These are phyloP conservation scores for Micronisus gabar DNA, from an alignment of 2,113 vertebrate genomes.

Conservation along the genomic window DNA sequence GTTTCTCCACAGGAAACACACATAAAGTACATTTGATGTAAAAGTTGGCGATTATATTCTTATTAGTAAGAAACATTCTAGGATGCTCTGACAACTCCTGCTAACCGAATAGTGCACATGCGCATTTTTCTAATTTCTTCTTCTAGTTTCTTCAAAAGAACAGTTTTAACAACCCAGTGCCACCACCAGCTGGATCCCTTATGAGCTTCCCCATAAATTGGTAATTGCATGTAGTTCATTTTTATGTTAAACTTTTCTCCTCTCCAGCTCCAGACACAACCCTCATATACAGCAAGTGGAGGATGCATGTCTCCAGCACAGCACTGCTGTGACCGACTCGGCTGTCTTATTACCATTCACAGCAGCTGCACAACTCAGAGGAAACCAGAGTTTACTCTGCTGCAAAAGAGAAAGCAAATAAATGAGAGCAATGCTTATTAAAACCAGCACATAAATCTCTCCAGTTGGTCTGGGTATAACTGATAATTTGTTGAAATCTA, in stretches of 20 bases:
- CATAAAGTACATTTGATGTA: neutral
- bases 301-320: neutral
- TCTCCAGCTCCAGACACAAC: neutral
- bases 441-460: neutral
- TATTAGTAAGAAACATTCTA: neutral
- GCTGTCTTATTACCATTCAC: neutral
- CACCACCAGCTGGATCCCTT: neutral
- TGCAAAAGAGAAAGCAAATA: neutral
- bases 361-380: neutral
- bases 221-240: neutral
- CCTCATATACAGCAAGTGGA: neutral
- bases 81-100: neutral
- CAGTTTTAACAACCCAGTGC: neutral
- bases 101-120: neutral
- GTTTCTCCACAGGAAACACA: neutral
- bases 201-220: neutral
- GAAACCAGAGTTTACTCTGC: neutral
- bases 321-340: neutral
- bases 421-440: neutral
- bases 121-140: neutral
- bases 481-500: neutral
- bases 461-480: neutral
- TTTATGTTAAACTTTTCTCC: neutral
- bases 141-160: neutral
- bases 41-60: neutral